Evolutionary conservation across 2,888 invertebrate species (phyloP).

Genomic region (Harpalus rufipes): DNA sequence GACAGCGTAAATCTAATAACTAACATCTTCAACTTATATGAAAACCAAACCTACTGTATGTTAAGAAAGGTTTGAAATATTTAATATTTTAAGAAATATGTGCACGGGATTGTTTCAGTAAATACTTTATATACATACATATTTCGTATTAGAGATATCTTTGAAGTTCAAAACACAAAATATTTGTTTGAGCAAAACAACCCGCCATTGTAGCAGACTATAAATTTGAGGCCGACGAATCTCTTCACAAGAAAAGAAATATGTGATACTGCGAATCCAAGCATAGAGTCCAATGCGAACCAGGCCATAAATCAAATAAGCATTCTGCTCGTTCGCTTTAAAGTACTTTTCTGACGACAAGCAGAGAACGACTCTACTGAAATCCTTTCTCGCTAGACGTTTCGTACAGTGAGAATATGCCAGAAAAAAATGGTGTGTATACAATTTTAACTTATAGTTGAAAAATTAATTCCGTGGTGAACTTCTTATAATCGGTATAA

Average conservation of each 20-base stretch:
- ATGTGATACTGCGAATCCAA: constrained; percentile 42
- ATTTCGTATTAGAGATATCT: neutral
- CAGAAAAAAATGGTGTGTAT: neutral
- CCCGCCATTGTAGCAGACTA: neutral
- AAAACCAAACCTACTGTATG: neutral
- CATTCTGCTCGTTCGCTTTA: constrained; percentile 50
- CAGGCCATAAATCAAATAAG: constrained; percentile 47
- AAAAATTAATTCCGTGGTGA: too few relatives aligned
- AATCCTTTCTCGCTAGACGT: neutral
- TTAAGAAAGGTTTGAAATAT: neutral
- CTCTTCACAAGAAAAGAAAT: constrained; percentile 48
- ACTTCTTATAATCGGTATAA: too few relatives aligned
- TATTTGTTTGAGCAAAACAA: constrained; percentile 35
- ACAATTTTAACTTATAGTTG: too few relatives aligned
- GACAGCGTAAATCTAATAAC: too few relatives aligned
- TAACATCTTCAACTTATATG: too few relatives aligned
- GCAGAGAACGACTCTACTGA: constrained; percentile 7
- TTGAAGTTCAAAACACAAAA: constrained; percentile 41
- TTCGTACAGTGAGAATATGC: constrained; percentile 2
- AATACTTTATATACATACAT: neutral
- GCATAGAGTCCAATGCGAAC: constrained; percentile 24
- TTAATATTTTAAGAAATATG: neutral
- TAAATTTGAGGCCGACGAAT: constrained; percentile 43
- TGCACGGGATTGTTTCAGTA: neutral
- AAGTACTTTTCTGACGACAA: constrained; percentile 52